phyloP scores from a whole-genome alignment of 2,113 vertebrate genomes.

The Caracal caracal region DNA sequence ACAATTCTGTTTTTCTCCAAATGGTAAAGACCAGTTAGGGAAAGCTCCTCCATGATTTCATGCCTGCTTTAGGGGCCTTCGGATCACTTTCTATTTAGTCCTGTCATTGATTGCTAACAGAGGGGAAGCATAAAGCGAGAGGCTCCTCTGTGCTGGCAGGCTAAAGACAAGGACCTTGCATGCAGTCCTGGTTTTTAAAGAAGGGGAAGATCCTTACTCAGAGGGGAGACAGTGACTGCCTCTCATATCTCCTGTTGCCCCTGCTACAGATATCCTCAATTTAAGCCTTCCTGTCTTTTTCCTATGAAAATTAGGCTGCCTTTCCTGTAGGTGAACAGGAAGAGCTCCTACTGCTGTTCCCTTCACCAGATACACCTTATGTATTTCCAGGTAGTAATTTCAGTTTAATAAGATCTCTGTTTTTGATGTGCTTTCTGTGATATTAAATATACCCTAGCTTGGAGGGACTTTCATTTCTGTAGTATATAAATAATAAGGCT shows the following conservation, averaged over 20 bases:
- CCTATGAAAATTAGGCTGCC: not conserved
- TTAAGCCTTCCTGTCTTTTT: not conserved
- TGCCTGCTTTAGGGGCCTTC: not conserved
- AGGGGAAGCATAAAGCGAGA: not conserved
- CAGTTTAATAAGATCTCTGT: not conserved
- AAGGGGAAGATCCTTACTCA: not conserved
- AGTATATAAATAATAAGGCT: not conserved
- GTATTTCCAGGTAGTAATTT: not conserved
- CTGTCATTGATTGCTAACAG: not conserved
- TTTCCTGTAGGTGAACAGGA: not conserved
- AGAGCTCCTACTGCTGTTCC: fast-evolving
- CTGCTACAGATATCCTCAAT: not conserved
- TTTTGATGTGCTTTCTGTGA: not conserved
- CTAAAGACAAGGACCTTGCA: not conserved
- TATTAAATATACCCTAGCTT: not conserved
- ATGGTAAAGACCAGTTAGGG: not conserved
- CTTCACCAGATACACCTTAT: not conserved
- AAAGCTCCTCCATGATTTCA: not conserved
- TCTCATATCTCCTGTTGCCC: not conserved
- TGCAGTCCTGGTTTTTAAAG: not conserved
- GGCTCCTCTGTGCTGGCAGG: fast-evolving
- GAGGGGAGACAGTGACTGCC: too few relatives aligned
- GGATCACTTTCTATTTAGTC: not conserved
- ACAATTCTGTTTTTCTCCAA: not conserved
- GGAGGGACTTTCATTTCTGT: not conserved